Percentiles rank a stretch among this genome's conserved stretches.
phyloP scores from a whole-genome alignment of 2,113 vertebrate species.

The Macroglossus sobrinus region DNA sequence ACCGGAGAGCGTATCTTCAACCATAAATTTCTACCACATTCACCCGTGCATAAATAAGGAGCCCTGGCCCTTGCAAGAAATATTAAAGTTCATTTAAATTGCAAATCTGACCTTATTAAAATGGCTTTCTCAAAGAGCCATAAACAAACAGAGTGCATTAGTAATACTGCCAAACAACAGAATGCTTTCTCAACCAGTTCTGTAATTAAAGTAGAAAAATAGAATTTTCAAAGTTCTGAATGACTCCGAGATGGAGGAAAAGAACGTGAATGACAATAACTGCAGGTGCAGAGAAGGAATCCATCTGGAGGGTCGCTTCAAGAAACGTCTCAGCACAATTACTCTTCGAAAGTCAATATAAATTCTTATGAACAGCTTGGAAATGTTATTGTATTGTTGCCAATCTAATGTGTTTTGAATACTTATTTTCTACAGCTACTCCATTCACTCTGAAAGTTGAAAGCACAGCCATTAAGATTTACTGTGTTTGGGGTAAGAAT shows the following conservation, averaged over 20 bases:
- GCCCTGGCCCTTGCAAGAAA: slow-evolving; percentile 80
- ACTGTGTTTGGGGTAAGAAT: slow-evolving; percentile 80
- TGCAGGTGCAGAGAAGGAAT: background rate
- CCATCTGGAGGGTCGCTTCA: slow-evolving; percentile 45
- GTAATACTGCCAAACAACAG: slow-evolving; percentile 79
- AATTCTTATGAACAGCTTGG: slow-evolving; percentile 78
- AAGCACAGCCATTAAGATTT: slow-evolving; percentile 80
- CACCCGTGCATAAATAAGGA: slow-evolving; percentile 80
- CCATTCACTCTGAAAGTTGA: slow-evolving; percentile 71
- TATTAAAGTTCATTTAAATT: slow-evolving; percentile 89
- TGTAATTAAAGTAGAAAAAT: slow-evolving; percentile 80
- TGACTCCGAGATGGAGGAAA: slow-evolving; percentile 64
- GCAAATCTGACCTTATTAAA: slow-evolving; percentile 91
- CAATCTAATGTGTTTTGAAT: slow-evolving; percentile 78
- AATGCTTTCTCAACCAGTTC: slow-evolving; percentile 74
- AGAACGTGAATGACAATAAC: slow-evolving; percentile 55
- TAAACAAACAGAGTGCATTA: slow-evolving; percentile 83
- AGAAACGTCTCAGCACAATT: slow-evolving; percentile 60
- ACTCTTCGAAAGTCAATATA: slow-evolving; percentile 73
- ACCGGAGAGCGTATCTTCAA: slow-evolving; percentile 75
- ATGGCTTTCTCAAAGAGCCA: slow-evolving; percentile 82
- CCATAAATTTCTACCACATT: slow-evolving; percentile 79
- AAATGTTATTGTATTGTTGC: slow-evolving; percentile 75
- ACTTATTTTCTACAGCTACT: slow-evolving; percentile 76
- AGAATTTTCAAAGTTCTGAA: slow-evolving; percentile 69